Evolutionary conservation across 2,113 vertebrate genomes (phyloP), one percentile per base, ranked within the genome.

Genomic region (Pavo muticus): DNA sequence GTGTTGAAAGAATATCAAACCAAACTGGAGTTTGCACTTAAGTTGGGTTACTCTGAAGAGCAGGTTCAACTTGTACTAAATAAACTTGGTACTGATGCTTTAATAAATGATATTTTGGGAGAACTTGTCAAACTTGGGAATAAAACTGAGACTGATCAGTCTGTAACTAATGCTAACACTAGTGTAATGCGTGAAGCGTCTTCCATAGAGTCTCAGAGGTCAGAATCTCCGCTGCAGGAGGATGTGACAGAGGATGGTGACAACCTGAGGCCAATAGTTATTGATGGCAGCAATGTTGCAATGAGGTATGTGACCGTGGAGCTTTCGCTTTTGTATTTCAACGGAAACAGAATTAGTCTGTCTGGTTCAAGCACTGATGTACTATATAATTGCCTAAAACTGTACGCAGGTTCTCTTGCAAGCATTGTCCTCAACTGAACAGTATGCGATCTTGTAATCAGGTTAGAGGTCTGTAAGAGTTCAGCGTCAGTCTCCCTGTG

Each of bases 271-370:
- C 99, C 99, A 2, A 32, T 99, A 15, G 99, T 99, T 92, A 98
- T 99, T 84, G 99, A 99, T 73, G 99, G 99, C 93, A 99, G 99
- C 94, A 99, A 99, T 35, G 99, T 99, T 84, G 99, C 99, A 88
- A 99, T 99, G 99, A 99, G 99, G 99, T 99, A 95, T 97, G 98
- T 97, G 84, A 75, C 14, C 19, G 3, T 73, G 59, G 60, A 75
- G 74, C 65, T 69, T 94, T 96, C 76, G 63, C 59, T 90, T 86
- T 88, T 86, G 18, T 93, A 14, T 63, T 65, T 76, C 59, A 84
- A 63, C 52, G 65, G 44, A 87, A 91, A 81, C 52, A 79, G 25
- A 52, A 50, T 39, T 52, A 30, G 29, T 39, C 80, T 81, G 42
- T 39, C 29, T 19, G 4, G 0, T 85, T 92, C 56, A 60, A 91